These are phyloP conservation scores for Sarcophaga carnaria DNA, from an alignment of 2,888 invertebrate genomes.

Conservation along the genomic window DNA sequence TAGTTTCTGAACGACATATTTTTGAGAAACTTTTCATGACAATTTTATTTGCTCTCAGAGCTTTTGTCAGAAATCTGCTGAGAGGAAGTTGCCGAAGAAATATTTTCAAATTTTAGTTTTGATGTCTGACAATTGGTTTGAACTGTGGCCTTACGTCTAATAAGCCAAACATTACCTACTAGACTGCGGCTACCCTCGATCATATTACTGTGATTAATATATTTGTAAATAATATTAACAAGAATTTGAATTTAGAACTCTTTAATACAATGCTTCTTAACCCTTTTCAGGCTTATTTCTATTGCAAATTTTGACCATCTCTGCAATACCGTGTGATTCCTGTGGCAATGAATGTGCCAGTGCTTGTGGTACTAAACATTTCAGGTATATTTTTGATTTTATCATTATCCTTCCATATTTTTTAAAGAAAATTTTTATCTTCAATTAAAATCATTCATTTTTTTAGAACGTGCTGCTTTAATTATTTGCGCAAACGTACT, in stretches of 20 bases:
- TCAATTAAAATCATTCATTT: neutral
- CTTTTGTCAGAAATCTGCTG: too few species aligned
- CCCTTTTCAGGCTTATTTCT: slow-evolving; percentile 72
- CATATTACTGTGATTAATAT: neutral
- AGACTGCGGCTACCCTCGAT: too few species aligned
- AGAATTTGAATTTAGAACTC: neutral
- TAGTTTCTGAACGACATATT: too few species aligned
- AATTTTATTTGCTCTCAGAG: too few species aligned
- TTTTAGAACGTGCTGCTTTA: slow-evolving; percentile 85
- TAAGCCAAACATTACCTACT: too few species aligned
- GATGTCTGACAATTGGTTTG: too few species aligned
- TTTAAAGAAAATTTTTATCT: too few species aligned
- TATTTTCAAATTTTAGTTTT: too few species aligned
- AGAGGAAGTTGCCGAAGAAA: too few species aligned
- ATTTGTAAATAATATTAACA: neutral
- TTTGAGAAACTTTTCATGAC: too few species aligned
- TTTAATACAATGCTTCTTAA: neutral
- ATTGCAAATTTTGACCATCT: slow-evolving; percentile 72
- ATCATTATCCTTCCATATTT: neutral
- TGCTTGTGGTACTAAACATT: slow-evolving; percentile 86
- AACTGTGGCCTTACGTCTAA: too few species aligned
- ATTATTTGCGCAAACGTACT: slow-evolving; percentile 85
- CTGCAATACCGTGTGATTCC: slow-evolving; percentile 84
- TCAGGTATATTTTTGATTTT: slow-evolving; percentile 78
- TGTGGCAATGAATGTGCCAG: slow-evolving; percentile 86